phyloP scores from a whole-genome alignment of 53 echinoderm and acorn worm genomes.

The Luidia sarsii region DNA sequence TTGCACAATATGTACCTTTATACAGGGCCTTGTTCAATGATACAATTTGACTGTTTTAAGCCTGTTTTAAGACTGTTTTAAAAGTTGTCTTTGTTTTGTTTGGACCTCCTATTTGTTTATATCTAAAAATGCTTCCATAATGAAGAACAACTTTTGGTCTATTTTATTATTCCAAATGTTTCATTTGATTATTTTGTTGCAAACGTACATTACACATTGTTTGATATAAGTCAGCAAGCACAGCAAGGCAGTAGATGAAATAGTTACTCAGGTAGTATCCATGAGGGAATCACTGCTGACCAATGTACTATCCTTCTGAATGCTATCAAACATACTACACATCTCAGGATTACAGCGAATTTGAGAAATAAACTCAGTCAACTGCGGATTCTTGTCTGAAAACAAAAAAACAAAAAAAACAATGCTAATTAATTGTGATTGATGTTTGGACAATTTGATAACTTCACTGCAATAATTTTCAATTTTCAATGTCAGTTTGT shows the following conservation, averaged over 20 bases:
- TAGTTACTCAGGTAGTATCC: slow-evolving; percentile 81
- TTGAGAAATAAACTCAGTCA: slow-evolving; percentile 94
- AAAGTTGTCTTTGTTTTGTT: no score
- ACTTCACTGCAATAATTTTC: no score
- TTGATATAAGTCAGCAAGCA: not conserved
- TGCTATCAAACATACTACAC: slow-evolving; percentile 96
- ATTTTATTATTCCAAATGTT: not conserved
- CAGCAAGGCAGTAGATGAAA: not conserved
- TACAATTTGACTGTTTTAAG: no score
- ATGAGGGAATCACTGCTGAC: slow-evolving; percentile 84
- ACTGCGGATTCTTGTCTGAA: slow-evolving; percentile 92
- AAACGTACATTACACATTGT: not conserved
- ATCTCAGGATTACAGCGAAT: slow-evolving; percentile 96
- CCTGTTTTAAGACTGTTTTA: no score
- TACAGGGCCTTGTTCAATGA: no score
- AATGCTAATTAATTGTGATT: not conserved
- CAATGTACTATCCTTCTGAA: slow-evolving; percentile 91
- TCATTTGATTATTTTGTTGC: slow-evolving; percentile 3
- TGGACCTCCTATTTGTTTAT: no score
- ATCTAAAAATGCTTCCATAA: no score
- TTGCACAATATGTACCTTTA: no score
- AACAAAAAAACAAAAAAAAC: slow-evolving; percentile 20
- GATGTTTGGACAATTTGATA: not conserved
- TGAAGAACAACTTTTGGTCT: no score
- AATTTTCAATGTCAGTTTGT: no score